Evolutionary conservation across 2,113 vertebrate species (phyloP).

Genomic region (Daphoenositta chrysoptera): DNA sequence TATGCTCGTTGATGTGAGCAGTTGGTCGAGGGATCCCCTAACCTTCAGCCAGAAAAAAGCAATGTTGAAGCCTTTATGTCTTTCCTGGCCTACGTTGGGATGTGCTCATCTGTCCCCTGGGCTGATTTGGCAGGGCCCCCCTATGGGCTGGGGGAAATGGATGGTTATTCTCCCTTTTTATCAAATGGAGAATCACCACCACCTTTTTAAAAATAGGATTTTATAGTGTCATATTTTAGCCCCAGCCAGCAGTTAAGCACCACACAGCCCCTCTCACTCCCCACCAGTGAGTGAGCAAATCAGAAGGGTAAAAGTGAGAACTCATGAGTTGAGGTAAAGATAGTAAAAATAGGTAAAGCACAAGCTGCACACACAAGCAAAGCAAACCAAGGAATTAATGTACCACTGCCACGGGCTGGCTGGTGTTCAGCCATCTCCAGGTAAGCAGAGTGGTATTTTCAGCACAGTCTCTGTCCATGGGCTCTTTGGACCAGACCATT

Average conservation of each 20-base stretch:
- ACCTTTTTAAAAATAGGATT: not conserved
- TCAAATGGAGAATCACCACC: not conserved
- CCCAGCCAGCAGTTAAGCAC: not conserved
- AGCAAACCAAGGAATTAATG: not conserved
- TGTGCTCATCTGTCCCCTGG: not conserved
- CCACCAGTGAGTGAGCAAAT: not conserved
- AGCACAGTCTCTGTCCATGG: not conserved
- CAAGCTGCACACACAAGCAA: not conserved
- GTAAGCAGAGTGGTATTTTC: not conserved
- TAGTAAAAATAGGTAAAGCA: not conserved
- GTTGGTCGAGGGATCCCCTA: not conserved
- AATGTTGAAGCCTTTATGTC: not conserved
- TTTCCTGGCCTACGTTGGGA: not conserved
- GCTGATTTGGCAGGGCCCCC: not conserved
- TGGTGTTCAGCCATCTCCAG: not conserved
- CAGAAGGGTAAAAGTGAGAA: not conserved
- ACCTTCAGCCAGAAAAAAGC: not conserved
- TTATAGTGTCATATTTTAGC: not conserved
- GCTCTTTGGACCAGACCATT: not conserved
- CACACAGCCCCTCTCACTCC: no score
- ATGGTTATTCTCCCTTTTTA: not conserved
- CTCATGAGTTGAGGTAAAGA: not conserved
- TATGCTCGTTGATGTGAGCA: not conserved
- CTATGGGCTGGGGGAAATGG: accelerated
- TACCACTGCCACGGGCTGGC: not conserved